Percentiles rank a stretch among this genome's conserved stretches.
phyloP scores from a whole-genome alignment of 2,113 vertebrate species.

The Antennarius striatus region DNA sequence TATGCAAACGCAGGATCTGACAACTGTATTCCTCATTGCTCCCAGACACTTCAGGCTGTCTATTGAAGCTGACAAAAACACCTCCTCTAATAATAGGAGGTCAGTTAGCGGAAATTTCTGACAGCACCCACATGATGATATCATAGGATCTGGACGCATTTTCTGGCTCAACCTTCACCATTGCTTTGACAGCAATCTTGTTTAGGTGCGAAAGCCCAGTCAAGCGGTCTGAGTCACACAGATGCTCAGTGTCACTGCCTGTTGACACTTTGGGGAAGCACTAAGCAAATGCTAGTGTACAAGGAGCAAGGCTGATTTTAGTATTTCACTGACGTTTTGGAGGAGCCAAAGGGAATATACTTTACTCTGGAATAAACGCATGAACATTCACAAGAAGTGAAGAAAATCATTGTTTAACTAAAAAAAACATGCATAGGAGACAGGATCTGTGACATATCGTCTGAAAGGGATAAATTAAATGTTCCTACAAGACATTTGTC shows the following conservation, averaged over 20 bases:
- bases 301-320: constrained; percentile 24
- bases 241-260: constrained; percentile 23
- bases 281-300: constrained; percentile 13
- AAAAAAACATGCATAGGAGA: too few relatives aligned
- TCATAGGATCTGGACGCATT: constrained; percentile 12
- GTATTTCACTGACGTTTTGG: constrained; percentile 28
- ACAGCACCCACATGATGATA: constrained; percentile 11
- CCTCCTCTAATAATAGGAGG: not conserved
- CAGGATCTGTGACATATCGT: too few relatives aligned
- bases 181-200: not conserved
- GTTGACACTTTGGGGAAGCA: constrained; percentile 24
- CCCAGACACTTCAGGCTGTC: not conserved
- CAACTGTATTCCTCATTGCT: not conserved
- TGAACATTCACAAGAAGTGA: too few relatives aligned
- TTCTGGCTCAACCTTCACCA: constrained; percentile 23
- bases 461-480: too few relatives aligned
- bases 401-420: too few relatives aligned
- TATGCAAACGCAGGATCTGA: not conserved
- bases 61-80: constrained; percentile 9
- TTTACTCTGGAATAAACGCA: too few relatives aligned
- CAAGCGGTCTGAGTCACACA: constrained; percentile 31
- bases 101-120: constrained; percentile 6
- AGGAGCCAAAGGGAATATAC: too few relatives aligned
- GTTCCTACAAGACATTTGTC: too few relatives aligned
- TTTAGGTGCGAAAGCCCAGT: constrained; percentile 22